Base-by-base conservation (phyloP, 2,888 invertebrate species). In the Cremastinae sp. region DNA sequence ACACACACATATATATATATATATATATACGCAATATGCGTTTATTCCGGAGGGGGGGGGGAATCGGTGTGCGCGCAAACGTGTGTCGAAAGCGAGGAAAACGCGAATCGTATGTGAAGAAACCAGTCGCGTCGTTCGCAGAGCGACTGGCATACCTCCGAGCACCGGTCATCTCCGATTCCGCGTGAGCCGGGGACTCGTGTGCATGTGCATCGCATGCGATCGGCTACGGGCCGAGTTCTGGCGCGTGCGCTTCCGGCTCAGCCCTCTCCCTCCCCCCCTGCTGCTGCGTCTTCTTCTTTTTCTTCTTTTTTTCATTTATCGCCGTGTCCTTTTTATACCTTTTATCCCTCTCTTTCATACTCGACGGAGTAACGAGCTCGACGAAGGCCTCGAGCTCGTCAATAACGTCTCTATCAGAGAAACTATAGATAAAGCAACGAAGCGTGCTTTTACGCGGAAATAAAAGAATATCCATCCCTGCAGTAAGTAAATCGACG, bases 211-310 rank as follows among this genome's bases (percentile, higher is more conserved):
- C 78, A 78, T n/a, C n/a, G 75, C 75, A 72, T 72, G 75, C 75
- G 75, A 76, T 76, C 75, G 59, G 49, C 78, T 73, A 78, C 70
- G 78, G 69, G 78, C 79, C 51, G 43, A 49, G 73, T 53, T 69
- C 62, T 49, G 76, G 76, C 76, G 80, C 83, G 82, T 82, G 83
- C 77, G 82, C 78, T 84, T 83, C 84, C 84, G 84, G 83, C 80
- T 84, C 61, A 61, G 74, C 58, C 75, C 62, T n/a, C 71, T 70
- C 41, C 18, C 49, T 34, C 43, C 47, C 54, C 34, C 49, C 51
- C 45, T 41, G 14, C 43, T 16, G 0, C 20, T 22, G 41, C 18
- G 47, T 62, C 2, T 38, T 41, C 36, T 34, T 28, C 7, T 38
- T 18, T 34, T 14, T 43, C 47, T 51, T 14, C 58, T 38, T 12